Percentiles rank a stretch among this genome's conserved stretches.
These are phyloP conservation scores for Catocala nupta DNA, from an alignment of 2,888 invertebrate genomes.

Conservation along the genomic window DNA sequence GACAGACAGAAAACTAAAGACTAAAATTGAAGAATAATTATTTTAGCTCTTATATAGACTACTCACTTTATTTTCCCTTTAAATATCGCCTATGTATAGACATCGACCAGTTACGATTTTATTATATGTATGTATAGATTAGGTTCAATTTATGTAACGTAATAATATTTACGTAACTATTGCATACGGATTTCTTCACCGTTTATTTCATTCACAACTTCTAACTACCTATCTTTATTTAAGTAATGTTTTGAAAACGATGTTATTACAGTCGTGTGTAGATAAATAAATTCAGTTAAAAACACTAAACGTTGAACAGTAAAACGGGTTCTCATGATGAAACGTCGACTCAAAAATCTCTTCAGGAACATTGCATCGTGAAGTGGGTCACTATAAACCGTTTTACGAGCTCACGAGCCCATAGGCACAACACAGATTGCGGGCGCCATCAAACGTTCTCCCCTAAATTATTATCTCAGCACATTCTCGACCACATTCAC, in stretches of 20 bases:
- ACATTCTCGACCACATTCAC: constrained; percentile 52
- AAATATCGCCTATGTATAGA: no score
- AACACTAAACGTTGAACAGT: not conserved
- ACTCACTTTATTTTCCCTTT: no score
- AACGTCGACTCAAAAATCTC: constrained; percentile 25
- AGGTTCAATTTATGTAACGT: no score
- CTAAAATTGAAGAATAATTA: no score
- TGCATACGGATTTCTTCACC: no score
- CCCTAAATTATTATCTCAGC: constrained; percentile 54
- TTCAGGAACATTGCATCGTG: constrained; percentile 20
- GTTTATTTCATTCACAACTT: no score
- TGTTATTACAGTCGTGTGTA: not conserved
- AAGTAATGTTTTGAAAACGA: not conserved
- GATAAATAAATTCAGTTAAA: constrained; percentile 17
- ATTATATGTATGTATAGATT: no score
- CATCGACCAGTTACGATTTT: no score
- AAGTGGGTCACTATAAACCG: constrained; percentile 50
- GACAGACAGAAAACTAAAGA: no score
- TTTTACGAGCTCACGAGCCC: constrained; percentile 48
- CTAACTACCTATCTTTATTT: not conserved
- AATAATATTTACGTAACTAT: no score
- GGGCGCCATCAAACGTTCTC: constrained; percentile 47
- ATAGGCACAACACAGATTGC: constrained; percentile 50
- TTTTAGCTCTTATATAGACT: no score
- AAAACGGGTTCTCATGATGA: no score